phyloP scores from a whole-genome alignment of 2,888 invertebrate species.

The Tipula unca region DNA sequence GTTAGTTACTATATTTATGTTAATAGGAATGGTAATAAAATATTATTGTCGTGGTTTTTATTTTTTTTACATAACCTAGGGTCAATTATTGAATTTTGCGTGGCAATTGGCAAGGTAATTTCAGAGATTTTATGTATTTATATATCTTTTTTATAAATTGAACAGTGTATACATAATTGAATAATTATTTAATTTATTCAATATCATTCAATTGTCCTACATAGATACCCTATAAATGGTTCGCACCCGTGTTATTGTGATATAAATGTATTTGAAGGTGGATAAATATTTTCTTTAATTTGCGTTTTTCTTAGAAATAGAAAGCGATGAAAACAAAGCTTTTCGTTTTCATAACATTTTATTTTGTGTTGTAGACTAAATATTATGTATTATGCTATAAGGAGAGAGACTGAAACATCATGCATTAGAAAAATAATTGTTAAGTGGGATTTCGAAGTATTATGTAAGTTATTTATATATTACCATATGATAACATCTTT shows the following conservation, averaged over 20 bases:
- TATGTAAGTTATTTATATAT: no score
- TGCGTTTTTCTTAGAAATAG: background rate
- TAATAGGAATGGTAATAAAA: background rate
- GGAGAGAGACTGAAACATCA: background rate
- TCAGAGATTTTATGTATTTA: background rate
- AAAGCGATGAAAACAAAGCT: background rate
- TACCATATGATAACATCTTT: no score
- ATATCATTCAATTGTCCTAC: background rate
- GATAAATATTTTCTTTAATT: background rate
- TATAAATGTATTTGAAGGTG: background rate
- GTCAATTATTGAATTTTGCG: background rate
- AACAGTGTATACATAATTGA: background rate
- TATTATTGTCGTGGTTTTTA: background rate
- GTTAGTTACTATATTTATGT: background rate
- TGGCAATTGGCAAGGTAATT: background rate
- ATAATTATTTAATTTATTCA: background rate
- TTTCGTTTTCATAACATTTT: background rate
- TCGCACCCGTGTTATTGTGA: background rate
- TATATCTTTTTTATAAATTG: background rate
- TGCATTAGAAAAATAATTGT: no score
- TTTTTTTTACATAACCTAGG: background rate
- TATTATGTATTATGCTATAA: background rate
- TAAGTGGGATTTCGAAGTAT: no score
- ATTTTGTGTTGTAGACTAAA: background rate
- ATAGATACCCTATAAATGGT: background rate